Percentiles rank a stretch among this genome's conserved stretches.
Conservation (phyloP, 2,888 invertebrate species). For the Ischnura elegans region DNA sequence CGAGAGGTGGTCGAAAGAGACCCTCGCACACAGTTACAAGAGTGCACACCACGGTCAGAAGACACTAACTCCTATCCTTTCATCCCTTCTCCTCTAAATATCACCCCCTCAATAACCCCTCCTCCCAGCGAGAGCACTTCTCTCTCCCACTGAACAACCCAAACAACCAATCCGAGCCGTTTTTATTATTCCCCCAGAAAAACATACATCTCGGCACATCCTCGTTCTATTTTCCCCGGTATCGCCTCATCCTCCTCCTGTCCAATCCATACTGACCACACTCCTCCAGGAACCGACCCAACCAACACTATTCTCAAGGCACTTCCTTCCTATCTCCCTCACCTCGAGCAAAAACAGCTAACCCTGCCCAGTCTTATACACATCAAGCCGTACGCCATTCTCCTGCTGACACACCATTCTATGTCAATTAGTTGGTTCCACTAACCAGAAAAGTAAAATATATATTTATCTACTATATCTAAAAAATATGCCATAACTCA, state of each 20-base stretch:
- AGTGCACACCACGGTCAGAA: conserved; percentile 4
- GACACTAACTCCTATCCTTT: conserved; percentile 29
- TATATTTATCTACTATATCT: no score
- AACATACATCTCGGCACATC: conserved; percentile 63
- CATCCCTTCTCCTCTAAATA: conserved; percentile 24
- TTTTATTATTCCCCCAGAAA: conserved; percentile 57
- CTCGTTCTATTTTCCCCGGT: conserved; percentile 58
- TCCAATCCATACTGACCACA: background rate
- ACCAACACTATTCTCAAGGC: background rate
- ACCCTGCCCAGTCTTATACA: background rate
- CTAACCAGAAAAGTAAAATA: no score
- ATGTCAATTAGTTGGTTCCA: no score
- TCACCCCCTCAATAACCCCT: conserved; percentile 17
- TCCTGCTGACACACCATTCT: no score
- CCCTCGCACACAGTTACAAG: background rate
- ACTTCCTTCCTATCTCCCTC: background rate
- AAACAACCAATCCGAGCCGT: conserved; percentile 30
- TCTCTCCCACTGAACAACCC: background rate
- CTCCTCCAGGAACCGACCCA: background rate
- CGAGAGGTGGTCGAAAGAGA: background rate
- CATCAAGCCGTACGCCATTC: background rate
- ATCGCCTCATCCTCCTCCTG: background rate
- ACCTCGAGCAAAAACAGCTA: background rate
- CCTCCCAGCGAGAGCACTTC: background rate
- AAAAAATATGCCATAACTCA: no score